Evolutionary conservation across 37 sponge, comb jelly and placozoan genomes (phyloP), one percentile per base, ranked within the genome.

Genomic region (Amphimedon queenslandica): DNA sequence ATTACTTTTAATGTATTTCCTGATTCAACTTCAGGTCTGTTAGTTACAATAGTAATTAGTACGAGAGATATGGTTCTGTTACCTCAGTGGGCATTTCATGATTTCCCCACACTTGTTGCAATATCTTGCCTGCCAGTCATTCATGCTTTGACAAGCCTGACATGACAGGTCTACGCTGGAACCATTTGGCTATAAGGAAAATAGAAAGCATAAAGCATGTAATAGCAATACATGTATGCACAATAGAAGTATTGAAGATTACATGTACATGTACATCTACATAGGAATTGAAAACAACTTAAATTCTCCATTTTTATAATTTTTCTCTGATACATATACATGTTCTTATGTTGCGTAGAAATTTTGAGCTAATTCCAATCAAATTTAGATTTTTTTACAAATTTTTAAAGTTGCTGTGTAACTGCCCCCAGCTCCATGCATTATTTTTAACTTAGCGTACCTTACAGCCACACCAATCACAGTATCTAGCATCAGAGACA

Each of bases 401-500:
- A n/a, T n/a, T n/a, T n/a, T n/a, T n/a, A n/a, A n/a, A n/a, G n/a
- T n/a, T n/a, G n/a, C n/a, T n/a, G n/a, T n/a, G n/a, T n/a, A n/a
- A 29, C 27, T 60, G 13, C 63, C 4, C 27, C 13, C 63, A 6
- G 4, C 63, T 4, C 63, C 63, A 53, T 20, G 13, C 53, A 47
- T 33, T 56, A 51, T 53, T 31, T 74, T 53, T 33, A 21, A 63
- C 35, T 27, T 43, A 16, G 20, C 79, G 38, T 13, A 89, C 90
- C 72, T 80, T 78, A 37, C 70, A 37, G 0, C 92, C 92, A 79
- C 92, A 92, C 92, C 92, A 92, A 67, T 92, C 92, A 78, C 92
- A 92, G 73, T 82, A 92, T 41, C 92, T 72, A 21, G 92, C 88
- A 80, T 92, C 88, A 18, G 85, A 73, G 28, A 81, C 84, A 35